Base-by-base conservation (phyloP, 2,888 invertebrate genomes). In the Automeris io region DNA sequence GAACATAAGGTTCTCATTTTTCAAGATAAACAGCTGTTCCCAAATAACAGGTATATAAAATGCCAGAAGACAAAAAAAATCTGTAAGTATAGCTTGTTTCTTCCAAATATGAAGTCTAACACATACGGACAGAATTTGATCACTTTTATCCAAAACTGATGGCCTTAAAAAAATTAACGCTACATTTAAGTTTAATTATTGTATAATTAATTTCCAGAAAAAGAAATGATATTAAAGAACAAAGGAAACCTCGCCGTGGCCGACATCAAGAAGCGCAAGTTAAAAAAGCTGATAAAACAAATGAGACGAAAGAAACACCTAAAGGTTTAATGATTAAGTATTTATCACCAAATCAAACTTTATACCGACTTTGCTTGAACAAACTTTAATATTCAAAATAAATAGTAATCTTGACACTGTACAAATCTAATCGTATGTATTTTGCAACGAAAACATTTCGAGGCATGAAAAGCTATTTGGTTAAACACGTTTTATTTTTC, bases 151-250 rank as follows among this genome's bases (percentile, higher is more conserved):
- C n/a, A n/a, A n/a, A n/a, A n/a, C n/a, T n/a, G n/a, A n/a, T n/a
- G n/a, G n/a, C n/a, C n/a, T n/a, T n/a, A n/a, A n/a, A 13, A 32
- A n/a, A 13, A 18, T 13, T 5, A 4, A n/a, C 5, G 9, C 3
- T 3, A 25, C 2, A 12, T 9, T 11, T 9, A 7, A 4, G 3
- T 18, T 9, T 22, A 1, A n/a, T 1, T 25, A 3, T 25, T 3
- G n/a, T n/a, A n/a, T n/a, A n/a, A 2, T 11, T 25, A 25, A 16
- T 11, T 70, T 70, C 37, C 51, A 81, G 79, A 40, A 78, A 73
- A 52, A 65, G 58, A 47, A 53, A 61, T 57, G 78, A 76, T 9
- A 63, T 80, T 0, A 85, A 81, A 51, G 83, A 83, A 11, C 83
- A 83, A 45, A 67, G 82, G 24, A 67, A 61, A 47, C 70, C 72